A percentile compares a stretch with the other conserved stretches of the same genome.
These are phyloP conservation scores for Bacillus rossius DNA, from an alignment of 1,140 invertebrate genomes.

Conservation along the genomic window DNA sequence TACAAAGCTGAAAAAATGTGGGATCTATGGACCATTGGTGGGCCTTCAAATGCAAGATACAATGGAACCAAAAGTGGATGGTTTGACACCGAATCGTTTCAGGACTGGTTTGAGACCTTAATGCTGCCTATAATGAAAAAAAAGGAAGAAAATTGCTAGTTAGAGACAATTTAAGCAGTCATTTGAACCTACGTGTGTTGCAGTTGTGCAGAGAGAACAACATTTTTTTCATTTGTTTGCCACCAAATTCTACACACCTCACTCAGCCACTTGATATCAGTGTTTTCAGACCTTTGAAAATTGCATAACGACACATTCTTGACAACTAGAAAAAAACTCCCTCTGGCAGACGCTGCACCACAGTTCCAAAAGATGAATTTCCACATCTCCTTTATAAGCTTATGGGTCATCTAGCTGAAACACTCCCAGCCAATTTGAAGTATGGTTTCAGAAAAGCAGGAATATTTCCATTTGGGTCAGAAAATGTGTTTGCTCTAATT, in stretches of 20 bases:
- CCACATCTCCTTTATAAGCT: no score
- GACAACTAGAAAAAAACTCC: constrained; percentile 27
- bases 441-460: no score
- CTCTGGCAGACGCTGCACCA: no score
- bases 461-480: no score
- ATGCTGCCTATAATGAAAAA: constrained; percentile 23
- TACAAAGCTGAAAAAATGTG: constrained; percentile 24
- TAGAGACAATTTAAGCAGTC: background rate
- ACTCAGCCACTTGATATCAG: constrained; percentile 39
- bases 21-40: constrained; percentile 22
- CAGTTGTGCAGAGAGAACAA: constrained; percentile 28
- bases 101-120: constrained; percentile 31
- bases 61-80: constrained; percentile 30
- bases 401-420: no score
- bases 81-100: constrained; percentile 34
- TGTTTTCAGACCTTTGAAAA: constrained; percentile 39
- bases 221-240: constrained; percentile 35
- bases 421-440: no score
- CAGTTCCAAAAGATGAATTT: no score
- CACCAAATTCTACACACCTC: constrained; percentile 37
- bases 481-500: no score
- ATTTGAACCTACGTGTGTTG: background rate
- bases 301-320: constrained; percentile 33
- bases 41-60: constrained; percentile 20
- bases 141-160: background rate